These are phyloP conservation scores for Nemurella pictetii DNA, from an alignment of 2,888 invertebrate species.

Conservation along the genomic window DNA sequence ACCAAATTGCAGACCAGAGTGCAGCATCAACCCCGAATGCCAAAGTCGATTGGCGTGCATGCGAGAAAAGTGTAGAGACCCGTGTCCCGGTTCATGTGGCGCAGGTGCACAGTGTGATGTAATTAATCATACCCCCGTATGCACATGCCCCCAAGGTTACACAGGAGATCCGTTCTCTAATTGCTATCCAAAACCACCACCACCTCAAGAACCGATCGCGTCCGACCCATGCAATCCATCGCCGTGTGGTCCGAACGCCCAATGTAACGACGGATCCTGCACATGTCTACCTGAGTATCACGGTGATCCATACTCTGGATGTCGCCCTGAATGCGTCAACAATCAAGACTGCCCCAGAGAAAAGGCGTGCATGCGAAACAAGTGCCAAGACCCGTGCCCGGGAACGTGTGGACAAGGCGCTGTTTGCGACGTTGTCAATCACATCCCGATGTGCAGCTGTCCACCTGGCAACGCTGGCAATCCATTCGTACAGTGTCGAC, in stretches of 20 bases:
- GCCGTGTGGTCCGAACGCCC: conserved; percentile 60
- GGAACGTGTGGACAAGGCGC: conserved; percentile 67
- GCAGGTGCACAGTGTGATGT: conserved; percentile 49
- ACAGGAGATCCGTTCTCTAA: conserved; percentile 50
- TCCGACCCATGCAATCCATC: conserved; percentile 53
- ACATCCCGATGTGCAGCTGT: conserved; percentile 48
- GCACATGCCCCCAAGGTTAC: conserved; percentile 59
- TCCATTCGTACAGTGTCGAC: conserved; percentile 68
- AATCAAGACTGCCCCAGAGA: conserved; percentile 62
- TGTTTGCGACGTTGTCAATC: conserved; percentile 49
- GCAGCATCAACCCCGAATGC: conserved; percentile 64
- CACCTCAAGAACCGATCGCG: conserved; percentile 46
- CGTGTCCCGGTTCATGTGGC: conserved; percentile 56
- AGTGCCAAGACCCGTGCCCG: conserved; percentile 62
- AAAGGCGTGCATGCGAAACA: conserved; percentile 59
- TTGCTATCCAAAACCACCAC: conserved; percentile 48
- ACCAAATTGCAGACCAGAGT: conserved; percentile 55
- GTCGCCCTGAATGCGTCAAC: conserved; percentile 61
- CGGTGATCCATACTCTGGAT: conserved; percentile 66
- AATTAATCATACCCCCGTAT: conserved; percentile 50
- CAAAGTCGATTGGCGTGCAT: conserved; percentile 51
- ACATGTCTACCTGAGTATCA: conserved; percentile 63
- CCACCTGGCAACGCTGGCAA: conserved; percentile 63
- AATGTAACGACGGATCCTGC: conserved; percentile 65
- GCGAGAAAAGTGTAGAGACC: conserved; percentile 55